These are phyloP conservation scores for Bufo bufo DNA, from an alignment of 2,113 vertebrate genomes.

Conservation along the genomic window DNA sequence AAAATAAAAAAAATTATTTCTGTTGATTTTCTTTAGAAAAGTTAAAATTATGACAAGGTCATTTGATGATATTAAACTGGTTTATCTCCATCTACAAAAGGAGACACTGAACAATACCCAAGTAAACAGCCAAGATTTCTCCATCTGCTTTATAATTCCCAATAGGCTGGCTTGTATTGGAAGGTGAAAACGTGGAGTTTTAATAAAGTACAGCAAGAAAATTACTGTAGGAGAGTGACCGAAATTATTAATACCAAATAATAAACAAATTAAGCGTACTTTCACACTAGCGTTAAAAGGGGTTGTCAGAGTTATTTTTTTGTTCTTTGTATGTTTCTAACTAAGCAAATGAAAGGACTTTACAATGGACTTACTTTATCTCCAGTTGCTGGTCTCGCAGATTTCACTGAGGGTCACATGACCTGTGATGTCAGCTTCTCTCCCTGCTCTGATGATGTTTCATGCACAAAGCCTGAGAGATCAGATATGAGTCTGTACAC, in stretches of 20 bases:
- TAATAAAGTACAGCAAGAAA: slow-evolving; percentile 10
- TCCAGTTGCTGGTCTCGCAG: too few species aligned
- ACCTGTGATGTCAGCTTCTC: too few species aligned
- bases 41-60: neutral
- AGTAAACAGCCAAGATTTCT: neutral
- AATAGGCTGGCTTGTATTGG: slow-evolving; percentile 4
- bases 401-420: too few species aligned
- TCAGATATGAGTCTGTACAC: too few species aligned
- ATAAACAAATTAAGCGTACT: neutral
- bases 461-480: too few species aligned
- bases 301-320: too few species aligned
- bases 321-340: too few species aligned
- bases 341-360: too few species aligned
- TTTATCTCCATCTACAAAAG: neutral
- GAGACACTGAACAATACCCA: neutral
- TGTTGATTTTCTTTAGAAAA: neutral
- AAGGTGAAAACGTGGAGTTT: neutral
- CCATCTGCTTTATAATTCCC: slow-evolving; percentile 31
- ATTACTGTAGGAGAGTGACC: neutral
- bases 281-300: too few species aligned
- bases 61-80: neutral
- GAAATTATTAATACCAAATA: neutral
- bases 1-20: neutral
- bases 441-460: too few species aligned
- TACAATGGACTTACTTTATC: too few species aligned